Conservation (phyloP, 2,888 invertebrate species). For the Drosophila pseudotakahashii region DNA sequence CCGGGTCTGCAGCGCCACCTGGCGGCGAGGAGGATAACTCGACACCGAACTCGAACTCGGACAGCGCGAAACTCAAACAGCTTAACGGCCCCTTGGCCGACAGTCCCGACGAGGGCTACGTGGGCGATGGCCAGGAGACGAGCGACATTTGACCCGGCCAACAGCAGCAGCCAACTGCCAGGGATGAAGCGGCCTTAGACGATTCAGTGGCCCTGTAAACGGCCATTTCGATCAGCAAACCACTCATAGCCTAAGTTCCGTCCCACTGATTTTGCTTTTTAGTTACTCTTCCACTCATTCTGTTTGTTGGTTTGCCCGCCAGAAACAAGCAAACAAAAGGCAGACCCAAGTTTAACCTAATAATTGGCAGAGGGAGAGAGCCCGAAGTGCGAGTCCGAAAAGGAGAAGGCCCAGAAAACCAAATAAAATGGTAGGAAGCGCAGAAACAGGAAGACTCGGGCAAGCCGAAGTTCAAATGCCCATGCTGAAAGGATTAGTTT, state of each 20-base stretch:
- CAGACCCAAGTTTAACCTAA: constrained; percentile 45
- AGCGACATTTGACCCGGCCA: constrained; percentile 88
- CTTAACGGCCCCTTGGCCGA: constrained; percentile 87
- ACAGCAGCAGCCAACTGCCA: constrained; percentile 19
- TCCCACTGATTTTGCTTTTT: not conserved
- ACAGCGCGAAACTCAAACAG: constrained; percentile 84
- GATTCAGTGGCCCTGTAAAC: constrained; percentile 83
- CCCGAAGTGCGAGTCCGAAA: constrained; percentile 9
- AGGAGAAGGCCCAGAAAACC: constrained; percentile 17
- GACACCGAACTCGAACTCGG: constrained; percentile 4
- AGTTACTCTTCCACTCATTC: constrained; percentile 1
- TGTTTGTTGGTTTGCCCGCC: constrained; percentile 28
- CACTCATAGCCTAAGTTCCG: constrained; percentile 39
- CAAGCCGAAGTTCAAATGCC: constrained; percentile 10
- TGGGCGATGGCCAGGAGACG: constrained; percentile 89
- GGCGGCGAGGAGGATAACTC: constrained; percentile 23
- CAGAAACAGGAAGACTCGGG: not conserved
- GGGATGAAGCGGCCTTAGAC: constrained; percentile 77
- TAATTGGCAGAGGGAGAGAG: constrained; percentile 29
- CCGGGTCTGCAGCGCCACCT: constrained; percentile 32
- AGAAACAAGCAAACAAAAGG: constrained; percentile 37
- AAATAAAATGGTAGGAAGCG: not conserved
- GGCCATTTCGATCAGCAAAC: constrained; percentile 42
- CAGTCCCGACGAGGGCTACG: constrained; percentile 95
- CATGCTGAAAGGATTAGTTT: not conserved